Evolutionary conservation across 2,888 invertebrate genomes (phyloP).

Genomic region (Seira ritae): DNA sequence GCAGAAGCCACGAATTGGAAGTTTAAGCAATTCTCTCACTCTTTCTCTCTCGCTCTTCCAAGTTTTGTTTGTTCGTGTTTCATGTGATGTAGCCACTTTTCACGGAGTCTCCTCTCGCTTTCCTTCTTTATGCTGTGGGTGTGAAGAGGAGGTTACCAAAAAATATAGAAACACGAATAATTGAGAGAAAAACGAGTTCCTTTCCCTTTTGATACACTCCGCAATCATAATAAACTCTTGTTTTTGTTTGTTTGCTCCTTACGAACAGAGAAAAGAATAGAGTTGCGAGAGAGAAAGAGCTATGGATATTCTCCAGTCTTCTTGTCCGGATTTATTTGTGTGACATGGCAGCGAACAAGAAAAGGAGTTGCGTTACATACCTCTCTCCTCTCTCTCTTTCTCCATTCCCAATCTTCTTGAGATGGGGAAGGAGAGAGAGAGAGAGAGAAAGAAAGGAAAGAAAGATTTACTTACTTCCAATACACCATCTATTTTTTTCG

Average conservation of each 20-base stretch:
- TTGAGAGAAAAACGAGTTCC: conserved; percentile 20
- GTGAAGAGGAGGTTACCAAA: conserved; percentile 14
- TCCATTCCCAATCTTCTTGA: not conserved
- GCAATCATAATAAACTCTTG: conserved; percentile 21
- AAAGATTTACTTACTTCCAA: conserved; percentile 1
- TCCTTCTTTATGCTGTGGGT: conserved; percentile 3
- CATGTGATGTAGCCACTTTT: conserved; percentile 20
- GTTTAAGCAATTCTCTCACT: not conserved
- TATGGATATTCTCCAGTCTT: conserved; percentile 37
- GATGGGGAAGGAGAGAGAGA: not conserved
- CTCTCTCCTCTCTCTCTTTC: not conserved
- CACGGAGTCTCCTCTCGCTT: not conserved
- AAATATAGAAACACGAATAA: conserved; percentile 15
- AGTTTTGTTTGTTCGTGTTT: conserved; percentile 24
- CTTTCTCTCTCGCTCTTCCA: not conserved
- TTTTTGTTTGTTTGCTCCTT: conserved; percentile 17
- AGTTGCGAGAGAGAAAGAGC: not conserved
- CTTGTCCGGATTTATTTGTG: conserved; percentile 59
- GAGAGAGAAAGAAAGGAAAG: not conserved
- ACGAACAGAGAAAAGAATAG: conserved; percentile 3
- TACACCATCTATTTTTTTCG: not conserved
- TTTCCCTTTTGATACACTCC: conserved; percentile 21
- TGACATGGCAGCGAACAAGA: conserved; percentile 33
- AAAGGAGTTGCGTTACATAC: not conserved
- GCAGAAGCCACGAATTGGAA: conserved; percentile 11